Evolutionary conservation across 2,797 vertebrate genomes (phyloP).

Genomic region (Nyctibius grandis): DNA sequence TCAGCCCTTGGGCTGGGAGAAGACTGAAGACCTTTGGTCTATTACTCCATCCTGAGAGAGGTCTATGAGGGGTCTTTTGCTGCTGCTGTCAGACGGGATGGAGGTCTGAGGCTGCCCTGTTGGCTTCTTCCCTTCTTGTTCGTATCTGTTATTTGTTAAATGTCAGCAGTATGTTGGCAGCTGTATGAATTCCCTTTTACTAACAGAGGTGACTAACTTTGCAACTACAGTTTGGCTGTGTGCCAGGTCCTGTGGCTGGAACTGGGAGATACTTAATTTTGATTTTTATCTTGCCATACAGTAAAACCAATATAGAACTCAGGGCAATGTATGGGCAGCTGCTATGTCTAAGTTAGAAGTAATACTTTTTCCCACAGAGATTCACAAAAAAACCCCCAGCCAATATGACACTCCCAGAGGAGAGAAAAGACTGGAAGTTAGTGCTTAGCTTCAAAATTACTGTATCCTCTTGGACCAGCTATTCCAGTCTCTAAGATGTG

Average conservation of each 20-base stretch:
- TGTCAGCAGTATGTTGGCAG: neutral
- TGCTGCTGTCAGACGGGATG: neutral
- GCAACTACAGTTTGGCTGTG: neutral
- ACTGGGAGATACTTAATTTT: neutral
- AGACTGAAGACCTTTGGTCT: neutral
- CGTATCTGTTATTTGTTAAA: neutral
- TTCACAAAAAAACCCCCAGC: neutral
- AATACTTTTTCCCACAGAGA: neutral
- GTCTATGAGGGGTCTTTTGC: neutral
- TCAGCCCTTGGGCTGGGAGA: neutral
- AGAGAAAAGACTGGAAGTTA: neutral
- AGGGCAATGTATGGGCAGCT: neutral
- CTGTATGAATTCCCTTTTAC: neutral
- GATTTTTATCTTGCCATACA: neutral
- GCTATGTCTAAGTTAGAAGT: neutral
- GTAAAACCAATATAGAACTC: neutral
- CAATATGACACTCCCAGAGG: neutral
- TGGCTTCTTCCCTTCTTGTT: neutral
- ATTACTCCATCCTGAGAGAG: neutral
- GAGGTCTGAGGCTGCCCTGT: neutral
- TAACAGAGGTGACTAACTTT: neutral
- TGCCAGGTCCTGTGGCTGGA: neutral
- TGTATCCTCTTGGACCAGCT: neutral
- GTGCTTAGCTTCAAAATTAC: neutral
- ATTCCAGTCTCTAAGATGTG: neutral